Evolutionary conservation across 2,888 invertebrate genomes (phyloP).

Genomic region (Mantis religiosa): DNA sequence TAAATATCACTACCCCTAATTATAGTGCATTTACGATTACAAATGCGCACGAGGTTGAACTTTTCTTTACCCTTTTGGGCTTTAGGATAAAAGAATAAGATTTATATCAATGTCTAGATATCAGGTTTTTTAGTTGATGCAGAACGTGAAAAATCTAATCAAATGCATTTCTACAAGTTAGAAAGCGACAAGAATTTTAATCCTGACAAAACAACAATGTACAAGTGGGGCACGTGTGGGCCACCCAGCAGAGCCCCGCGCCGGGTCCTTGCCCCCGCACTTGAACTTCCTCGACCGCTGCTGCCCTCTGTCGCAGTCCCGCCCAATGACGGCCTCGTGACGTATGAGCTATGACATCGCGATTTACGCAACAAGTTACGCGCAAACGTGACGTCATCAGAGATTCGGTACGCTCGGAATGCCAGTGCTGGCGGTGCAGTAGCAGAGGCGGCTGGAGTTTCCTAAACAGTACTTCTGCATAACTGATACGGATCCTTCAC

Average conservation of each 20-base stretch:
- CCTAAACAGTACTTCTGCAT: background rate
- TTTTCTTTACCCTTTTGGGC: no score
- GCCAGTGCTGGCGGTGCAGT: background rate
- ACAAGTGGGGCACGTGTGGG: background rate
- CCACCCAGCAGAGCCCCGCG: background rate
- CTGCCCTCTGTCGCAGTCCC: background rate
- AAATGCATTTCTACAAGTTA: no score
- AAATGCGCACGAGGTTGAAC: no score
- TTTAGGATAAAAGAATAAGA: no score
- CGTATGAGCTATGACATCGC: background rate
- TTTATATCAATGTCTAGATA: no score
- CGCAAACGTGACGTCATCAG: background rate
- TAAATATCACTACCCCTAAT: no score
- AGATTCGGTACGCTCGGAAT: background rate
- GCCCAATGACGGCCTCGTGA: background rate
- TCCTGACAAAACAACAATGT: no score
- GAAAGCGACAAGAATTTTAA: no score
- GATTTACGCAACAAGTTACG: background rate
- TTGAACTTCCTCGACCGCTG: background rate
- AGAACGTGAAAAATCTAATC: no score
- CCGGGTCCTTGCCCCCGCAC: background rate
- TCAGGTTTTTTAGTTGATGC: no score
- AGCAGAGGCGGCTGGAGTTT: background rate
- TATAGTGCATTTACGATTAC: no score
- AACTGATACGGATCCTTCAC: background rate